Evolutionary conservation across 2,797 vertebrate species (phyloP), one percentile per base, ranked within the genome.

Genomic region (Sebastes wilsoni): DNA sequence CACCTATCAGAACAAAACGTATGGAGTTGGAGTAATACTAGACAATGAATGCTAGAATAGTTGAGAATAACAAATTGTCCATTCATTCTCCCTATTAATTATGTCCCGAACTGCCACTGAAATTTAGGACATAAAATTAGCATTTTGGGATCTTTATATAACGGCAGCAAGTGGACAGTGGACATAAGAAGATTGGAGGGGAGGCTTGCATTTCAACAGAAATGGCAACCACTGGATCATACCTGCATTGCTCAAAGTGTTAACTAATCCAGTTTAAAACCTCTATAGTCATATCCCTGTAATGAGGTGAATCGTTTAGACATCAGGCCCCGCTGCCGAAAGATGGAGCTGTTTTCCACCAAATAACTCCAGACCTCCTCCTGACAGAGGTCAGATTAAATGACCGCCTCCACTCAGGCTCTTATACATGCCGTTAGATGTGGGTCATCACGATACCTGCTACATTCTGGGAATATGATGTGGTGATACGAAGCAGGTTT

Each of bases 51-150:
- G 13, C 13, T 42, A 42, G 38, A 42, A 42, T 42, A 42, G 38
- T 42, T 38, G 36, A 38, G 36, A 38, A 38, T 38, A 0, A 38
- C 36, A 0, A 38, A 14, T 0, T 0, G 0, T 14, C 38, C 13
- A 42, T 42, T 42, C 38, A 42, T 42, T 42, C 38, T 42, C 13
- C 38, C 13, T 42, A 42, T 42, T 42, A 42, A 42, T 42, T 42
- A 42, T 42, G 13, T 42, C 38, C 13, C 0, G 38, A 42, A 42
- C 5, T 42, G 38, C 13, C 38, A 42, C 38, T 42, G 38, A 42
- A 42, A 42, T 42, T 42, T 42, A 42, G 38, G 38, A 42, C 38
- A 42, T 42, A 3, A 42, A 42, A 42, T 0, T 0, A 0, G 13
- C 38, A 42, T 42, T 42, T 42, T 42, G 38, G 38, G 38, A 42